Evolutionary conservation across 1,140 invertebrate genomes (phyloP).

Genomic region (Monochamus saltuarius): DNA sequence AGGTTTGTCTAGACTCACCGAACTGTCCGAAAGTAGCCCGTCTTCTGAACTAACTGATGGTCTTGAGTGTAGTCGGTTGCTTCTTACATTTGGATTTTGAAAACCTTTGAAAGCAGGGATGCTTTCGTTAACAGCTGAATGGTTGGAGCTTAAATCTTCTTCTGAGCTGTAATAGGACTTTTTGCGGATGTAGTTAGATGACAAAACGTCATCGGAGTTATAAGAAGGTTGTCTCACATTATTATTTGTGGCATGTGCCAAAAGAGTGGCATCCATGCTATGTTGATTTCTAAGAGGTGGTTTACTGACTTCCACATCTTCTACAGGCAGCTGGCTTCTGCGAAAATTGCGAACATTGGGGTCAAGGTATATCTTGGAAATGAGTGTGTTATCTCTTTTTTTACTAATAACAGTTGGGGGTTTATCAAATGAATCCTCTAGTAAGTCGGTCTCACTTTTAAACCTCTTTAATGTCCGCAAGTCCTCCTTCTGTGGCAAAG

Average conservation of each 20-base stretch:
- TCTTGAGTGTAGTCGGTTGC: not conserved
- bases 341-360: conserved; percentile 36
- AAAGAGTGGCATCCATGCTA: not conserved
- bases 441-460: conserved; percentile 17
- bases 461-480: conserved; percentile 1
- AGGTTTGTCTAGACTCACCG: not conserved
- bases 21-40: conserved; percentile 4
- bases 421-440: conserved; percentile 21
- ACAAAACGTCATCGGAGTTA: conserved; percentile 28
- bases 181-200: conserved; percentile 16
- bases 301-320: not conserved
- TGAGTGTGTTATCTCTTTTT: conserved; percentile 39
- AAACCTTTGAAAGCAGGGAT: not conserved
- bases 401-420: conserved; percentile 26
- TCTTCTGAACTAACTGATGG: conserved; percentile 14
- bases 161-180: conserved; percentile 30
- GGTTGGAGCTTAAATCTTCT: conserved; percentile 28
- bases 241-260: not conserved
- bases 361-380: conserved; percentile 39
- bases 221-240: not conserved
- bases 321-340: conserved; percentile 25
- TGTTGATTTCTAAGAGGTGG: conserved; percentile 1
- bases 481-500: not conserved
- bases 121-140: conserved; percentile 9
- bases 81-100: conserved; percentile 8